Base-by-base conservation (phyloP, 2,888 invertebrate species). In the Nomada fabriciana region DNA sequence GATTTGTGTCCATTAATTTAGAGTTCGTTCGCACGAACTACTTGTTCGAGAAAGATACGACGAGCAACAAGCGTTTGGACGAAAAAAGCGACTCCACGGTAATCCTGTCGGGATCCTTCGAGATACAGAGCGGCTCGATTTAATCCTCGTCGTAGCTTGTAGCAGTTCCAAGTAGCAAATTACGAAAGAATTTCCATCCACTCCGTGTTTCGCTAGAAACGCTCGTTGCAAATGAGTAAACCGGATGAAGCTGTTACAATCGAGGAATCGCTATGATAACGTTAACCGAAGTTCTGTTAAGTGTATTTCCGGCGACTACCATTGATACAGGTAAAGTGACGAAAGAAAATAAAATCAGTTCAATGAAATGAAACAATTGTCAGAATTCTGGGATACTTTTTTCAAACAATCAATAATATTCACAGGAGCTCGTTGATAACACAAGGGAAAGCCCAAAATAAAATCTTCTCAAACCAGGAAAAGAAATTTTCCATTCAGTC, bases 101-200 rank as follows among this genome's bases (percentile, higher is more conserved):
- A 65, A 67, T 67, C 53, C 53, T 53, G 20, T 20, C 13, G 36
- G 20, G 53, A 64, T 52, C n/a, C 43, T 80, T 47, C 25, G 70
- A 18, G 23, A 36, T 25, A 59, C 23, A 15, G 11, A 15, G 36
- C 43, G n/a, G 67, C 63, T 64, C 76, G 53, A 29, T 67, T 67
- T 53, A 67, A 67, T 67, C 67, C 67, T 36, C 36, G 67, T 47
- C 47, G 64, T 23, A 64, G 47, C 64, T 23, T 67, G 65, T 52
- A 52, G 65, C 47, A 50, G 29, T 67, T 53, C 67, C 53, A 67
- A 53, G 67, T 36, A 67, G 36, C 53, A 67, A 67, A 67, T 67
- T 67, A 67, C 36, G 29, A 18, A 65, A 52, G 65, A 65, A 67
- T 67, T 67, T 67, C 67, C 36, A 67, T 67, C 36, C 13, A 65